Evolutionary conservation across 2,113 vertebrate species (phyloP).

Genomic region (Heterocephalus glaber): DNA sequence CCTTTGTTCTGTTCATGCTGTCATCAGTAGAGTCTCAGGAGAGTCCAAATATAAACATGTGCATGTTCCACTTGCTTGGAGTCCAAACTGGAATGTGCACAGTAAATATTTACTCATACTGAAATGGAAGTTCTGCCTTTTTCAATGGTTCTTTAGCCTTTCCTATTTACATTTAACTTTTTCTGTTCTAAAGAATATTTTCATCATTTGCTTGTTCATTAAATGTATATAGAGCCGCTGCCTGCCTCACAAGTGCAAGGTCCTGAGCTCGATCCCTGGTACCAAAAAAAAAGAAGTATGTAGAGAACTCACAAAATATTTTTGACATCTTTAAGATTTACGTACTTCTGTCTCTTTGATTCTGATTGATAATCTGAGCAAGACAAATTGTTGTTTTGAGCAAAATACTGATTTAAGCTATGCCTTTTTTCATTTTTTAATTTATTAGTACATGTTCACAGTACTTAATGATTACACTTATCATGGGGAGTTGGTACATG

Average conservation of each 20-base stretch:
- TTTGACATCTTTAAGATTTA: neutral
- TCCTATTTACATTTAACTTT: neutral
- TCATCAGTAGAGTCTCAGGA: neutral
- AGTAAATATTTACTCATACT: neutral
- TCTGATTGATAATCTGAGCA: neutral
- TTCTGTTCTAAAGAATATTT: neutral
- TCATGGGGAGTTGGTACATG: neutral
- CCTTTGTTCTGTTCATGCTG: neutral
- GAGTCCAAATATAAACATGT: neutral
- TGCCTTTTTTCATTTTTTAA: neutral
- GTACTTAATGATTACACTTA: neutral
- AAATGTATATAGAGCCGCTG: too few relatives aligned
- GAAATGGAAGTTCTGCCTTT: neutral
- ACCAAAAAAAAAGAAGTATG: too few relatives aligned
- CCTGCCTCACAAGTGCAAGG: too few relatives aligned
- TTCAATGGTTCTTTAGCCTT: neutral
- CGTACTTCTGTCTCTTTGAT: neutral
- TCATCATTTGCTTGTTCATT: neutral
- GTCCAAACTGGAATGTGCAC: neutral
- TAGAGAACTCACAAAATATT: neutral
- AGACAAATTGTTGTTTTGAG: neutral
- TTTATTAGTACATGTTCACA: neutral
- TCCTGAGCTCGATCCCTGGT: too few relatives aligned
- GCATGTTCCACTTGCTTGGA: accelerated
- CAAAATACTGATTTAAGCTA: neutral